Conservation (phyloP, 2,797 vertebrate genomes). For the Gobionotothen gibberifrons region DNA sequence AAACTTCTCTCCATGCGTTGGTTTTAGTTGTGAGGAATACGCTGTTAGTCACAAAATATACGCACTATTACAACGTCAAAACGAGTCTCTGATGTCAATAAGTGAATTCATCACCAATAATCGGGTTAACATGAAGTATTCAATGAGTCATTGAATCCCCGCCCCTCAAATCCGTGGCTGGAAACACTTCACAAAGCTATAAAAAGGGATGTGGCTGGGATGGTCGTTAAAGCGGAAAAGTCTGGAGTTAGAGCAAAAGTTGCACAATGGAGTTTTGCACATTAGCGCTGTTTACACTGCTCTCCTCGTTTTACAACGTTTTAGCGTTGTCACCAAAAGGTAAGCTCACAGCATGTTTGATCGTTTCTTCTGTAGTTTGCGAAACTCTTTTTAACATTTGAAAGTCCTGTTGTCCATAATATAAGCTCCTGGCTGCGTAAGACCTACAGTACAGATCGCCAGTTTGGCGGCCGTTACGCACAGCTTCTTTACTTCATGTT, state of each 20-base stretch:
- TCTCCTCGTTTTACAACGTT: slow-evolving; percentile 50
- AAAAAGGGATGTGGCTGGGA: slow-evolving; percentile 45
- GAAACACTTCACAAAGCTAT: slow-evolving; percentile 47
- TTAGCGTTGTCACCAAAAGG: slow-evolving; percentile 62
- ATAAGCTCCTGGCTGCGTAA: not conserved
- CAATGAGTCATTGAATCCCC: slow-evolving; percentile 73
- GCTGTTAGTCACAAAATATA: slow-evolving; percentile 33
- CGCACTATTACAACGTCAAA: not conserved
- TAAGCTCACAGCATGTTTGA: slow-evolving; percentile 34
- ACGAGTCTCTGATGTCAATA: slow-evolving; percentile 26
- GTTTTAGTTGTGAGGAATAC: not conserved
- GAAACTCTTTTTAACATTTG: not conserved
- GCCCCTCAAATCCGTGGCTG: slow-evolving; percentile 58
- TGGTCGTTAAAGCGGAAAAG: slow-evolving; percentile 35
- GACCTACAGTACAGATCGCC: no score
- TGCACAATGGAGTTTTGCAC: slow-evolving; percentile 73
- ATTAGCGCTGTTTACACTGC: slow-evolving; percentile 52
- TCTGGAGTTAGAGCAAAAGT: not conserved
- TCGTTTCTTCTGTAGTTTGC: not conserved
- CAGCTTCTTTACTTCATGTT: not conserved
- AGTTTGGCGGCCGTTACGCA: not conserved
- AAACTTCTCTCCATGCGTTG: not conserved
- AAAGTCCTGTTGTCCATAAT: not conserved
- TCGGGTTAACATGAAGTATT: not conserved
- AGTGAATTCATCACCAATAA: slow-evolving; percentile 12